Conservation (phyloP, 1,140 invertebrate species). For the Achroia grisella region DNA sequence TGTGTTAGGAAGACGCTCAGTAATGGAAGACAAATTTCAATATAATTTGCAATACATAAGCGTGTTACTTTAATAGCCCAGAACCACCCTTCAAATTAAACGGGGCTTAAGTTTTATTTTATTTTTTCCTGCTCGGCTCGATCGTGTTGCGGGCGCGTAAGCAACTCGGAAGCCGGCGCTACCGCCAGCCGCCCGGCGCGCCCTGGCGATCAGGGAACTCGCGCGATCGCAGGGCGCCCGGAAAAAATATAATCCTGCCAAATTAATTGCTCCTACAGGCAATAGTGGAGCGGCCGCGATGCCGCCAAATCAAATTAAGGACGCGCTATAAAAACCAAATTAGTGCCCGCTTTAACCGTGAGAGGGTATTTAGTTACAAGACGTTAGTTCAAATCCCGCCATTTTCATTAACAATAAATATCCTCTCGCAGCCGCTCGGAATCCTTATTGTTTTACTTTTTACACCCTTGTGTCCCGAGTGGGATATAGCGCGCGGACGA, state of each 20-base stretch:
- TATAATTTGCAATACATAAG: slow-evolving; percentile 76
- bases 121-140: slow-evolving; percentile 63
- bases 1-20: slow-evolving; percentile 70
- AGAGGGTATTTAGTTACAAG: slow-evolving; percentile 74
- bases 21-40: slow-evolving; percentile 75
- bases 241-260: slow-evolving; percentile 74
- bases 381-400: slow-evolving; percentile 74
- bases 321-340: slow-evolving; percentile 75
- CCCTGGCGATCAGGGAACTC: slow-evolving; percentile 28
- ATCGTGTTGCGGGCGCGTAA: slow-evolving; percentile 37
- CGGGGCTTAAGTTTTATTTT: slow-evolving; percentile 74
- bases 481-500: slow-evolving; percentile 43
- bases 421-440: slow-evolving; percentile 60
- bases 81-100: slow-evolving; percentile 76
- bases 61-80: slow-evolving; percentile 75
- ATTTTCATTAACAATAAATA: slow-evolving; percentile 76
- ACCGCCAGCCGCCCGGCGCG: slow-evolving; percentile 38
- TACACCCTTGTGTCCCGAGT: slow-evolving; percentile 68
- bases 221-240: slow-evolving; percentile 42
- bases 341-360: slow-evolving; percentile 74
- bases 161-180: slow-evolving; percentile 32
- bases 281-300: slow-evolving; percentile 67
- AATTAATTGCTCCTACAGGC: slow-evolving; percentile 73
- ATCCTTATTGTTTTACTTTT: slow-evolving; percentile 74
- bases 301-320: slow-evolving; percentile 75